Evolutionary conservation across 2,113 vertebrate genomes (phyloP), one percentile per base, ranked within the genome.

Genomic region (Toxostoma redivivum): DNA sequence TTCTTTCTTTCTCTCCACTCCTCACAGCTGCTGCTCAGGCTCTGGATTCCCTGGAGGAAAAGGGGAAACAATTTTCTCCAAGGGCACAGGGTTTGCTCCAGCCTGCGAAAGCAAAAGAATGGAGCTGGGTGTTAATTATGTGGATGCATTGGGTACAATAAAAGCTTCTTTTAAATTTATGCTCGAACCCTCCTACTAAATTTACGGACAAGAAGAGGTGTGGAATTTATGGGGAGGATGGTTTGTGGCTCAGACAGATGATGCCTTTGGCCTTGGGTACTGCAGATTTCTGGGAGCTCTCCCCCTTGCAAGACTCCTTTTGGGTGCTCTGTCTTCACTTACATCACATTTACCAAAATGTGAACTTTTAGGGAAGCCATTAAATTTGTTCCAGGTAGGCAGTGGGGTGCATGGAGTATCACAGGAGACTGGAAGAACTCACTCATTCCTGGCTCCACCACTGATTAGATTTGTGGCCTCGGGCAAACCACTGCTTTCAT

Each of bases 31-130:
- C 97, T 95, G 96, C 96, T 97, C 97, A 95, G 97, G 96, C 97
- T 94, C 97, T 95, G 96, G 97, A 97, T 97, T 98, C 96, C 97
- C 95, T 96, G 97, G 81, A 92, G 98, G 96, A 97, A 98, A 97
- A 98, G 88, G 88, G 98, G 97, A 97, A 97, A 97, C 97, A 95
- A 97, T 97, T 97, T 97, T 97, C 97, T 98, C 97, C 98, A 98
- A 98, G 97, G 96, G 97, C 97, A 97, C 97, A 97, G 97, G 97
- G 96, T 97, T 97, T 97, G 96, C 96, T 95, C 97, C 98, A 98
- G 98, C 98, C 98, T 98, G 91, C 72, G 74, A 90, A 98, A 96
- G 92, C 37, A 97, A 82, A 83, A 92, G 62, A 95, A 94, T 44
- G 83, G 82, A 69, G 90, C 30, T 92, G 73, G 90, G 48, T 60